Evolutionary conservation across 2,888 invertebrate species (phyloP).

Genomic region (Papilio demoleus): DNA sequence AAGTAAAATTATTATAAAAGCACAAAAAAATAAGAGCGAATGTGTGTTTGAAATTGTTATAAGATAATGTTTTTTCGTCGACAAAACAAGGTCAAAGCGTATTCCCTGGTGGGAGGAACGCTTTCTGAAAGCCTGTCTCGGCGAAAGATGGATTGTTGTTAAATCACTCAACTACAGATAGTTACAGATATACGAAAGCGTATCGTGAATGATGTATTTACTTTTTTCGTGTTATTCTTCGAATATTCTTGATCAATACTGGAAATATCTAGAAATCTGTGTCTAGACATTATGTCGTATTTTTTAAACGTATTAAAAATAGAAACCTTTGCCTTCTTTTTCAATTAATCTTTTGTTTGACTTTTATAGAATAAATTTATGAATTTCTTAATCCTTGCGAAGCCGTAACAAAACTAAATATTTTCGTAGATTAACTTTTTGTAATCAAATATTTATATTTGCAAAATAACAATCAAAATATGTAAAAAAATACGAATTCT

Average conservation of each 20-base stretch:
- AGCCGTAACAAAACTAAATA: no score
- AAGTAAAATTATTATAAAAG: background rate
- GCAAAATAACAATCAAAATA: background rate
- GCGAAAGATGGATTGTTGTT: slow-evolving; percentile 40
- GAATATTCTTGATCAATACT: background rate
- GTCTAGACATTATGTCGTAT: background rate
- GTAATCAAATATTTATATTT: no score
- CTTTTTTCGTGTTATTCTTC: slow-evolving; percentile 2
- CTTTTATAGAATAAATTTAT: no score
- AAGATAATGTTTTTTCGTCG: slow-evolving; percentile 24
- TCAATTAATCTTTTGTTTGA: background rate
- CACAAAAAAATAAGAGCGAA: background rate
- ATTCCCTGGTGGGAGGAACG: slow-evolving; percentile 31
- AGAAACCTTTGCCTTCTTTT: background rate
- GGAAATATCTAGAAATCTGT: slow-evolving; percentile 8
- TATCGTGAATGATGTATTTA: slow-evolving; percentile 26
- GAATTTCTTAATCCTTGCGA: no score
- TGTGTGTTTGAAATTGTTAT: background rate
- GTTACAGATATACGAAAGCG: slow-evolving; percentile 37
- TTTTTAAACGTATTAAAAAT: background rate
- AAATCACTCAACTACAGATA: slow-evolving; percentile 40
- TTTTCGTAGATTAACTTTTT: no score
- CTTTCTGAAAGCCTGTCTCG: slow-evolving; percentile 41
- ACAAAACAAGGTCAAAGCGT: slow-evolving; percentile 34
- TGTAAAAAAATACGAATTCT: no score